Evolutionary conservation across 1,140 invertebrate genomes (phyloP).

Genomic region (Neelides sp.): DNA sequence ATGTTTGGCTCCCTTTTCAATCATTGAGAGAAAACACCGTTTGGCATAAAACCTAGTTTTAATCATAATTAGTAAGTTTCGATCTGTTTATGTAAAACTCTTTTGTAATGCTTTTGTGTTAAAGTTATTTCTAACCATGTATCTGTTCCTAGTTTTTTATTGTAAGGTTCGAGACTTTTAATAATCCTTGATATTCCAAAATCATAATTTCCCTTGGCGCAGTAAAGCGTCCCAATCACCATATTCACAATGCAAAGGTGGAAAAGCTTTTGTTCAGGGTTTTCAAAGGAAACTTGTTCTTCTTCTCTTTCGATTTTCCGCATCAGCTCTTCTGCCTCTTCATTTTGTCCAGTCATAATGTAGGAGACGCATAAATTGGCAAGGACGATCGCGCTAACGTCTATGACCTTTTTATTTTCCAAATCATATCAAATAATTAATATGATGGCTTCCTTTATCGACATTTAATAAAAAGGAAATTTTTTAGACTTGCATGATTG

Average conservation of each 20-base stretch:
- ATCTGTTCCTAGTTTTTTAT: conserved; percentile 87
- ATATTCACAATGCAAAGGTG: conserved; percentile 98
- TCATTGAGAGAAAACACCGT: conserved; percentile 79
- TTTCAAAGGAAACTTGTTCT: conserved; percentile 78
- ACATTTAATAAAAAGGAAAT: not conserved
- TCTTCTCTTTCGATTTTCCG: conserved; percentile 97
- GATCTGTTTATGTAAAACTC: not conserved
- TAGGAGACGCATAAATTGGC: conserved; percentile 98
- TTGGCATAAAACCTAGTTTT: conserved; percentile 70
- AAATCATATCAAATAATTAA: conserved; percentile 4
- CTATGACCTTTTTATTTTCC: conserved; percentile 55
- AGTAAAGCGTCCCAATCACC: conserved; percentile 96
- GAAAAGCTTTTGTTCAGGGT: conserved; percentile 87
- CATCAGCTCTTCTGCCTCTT: conserved; percentile 98
- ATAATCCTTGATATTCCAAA: conserved; percentile 97
- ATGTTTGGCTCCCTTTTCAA: conserved; percentile 85
- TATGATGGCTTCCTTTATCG: not conserved
- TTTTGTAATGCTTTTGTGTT: not conserved
- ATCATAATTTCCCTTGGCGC: conserved; percentile 97
- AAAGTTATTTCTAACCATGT: conserved; percentile 64
- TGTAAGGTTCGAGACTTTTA: conserved; percentile 88
- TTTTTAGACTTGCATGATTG: conserved; percentile 57
- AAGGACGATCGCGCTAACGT: conserved; percentile 89
- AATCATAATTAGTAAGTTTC: not conserved
- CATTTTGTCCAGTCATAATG: conserved; percentile 97